phyloP scores from a whole-genome alignment of 2,113 vertebrate genomes.

The Lasiurus cinereus region DNA sequence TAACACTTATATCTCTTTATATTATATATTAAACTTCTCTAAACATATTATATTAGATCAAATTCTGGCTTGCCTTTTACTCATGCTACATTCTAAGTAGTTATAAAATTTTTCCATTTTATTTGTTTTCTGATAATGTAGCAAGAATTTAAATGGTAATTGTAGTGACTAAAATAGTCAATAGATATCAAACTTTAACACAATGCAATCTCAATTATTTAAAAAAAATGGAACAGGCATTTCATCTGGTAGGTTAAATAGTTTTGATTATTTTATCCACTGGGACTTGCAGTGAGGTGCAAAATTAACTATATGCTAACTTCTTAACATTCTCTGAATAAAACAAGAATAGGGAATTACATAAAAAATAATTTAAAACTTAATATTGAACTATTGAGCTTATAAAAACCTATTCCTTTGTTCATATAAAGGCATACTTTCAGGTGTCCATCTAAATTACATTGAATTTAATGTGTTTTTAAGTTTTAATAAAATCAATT shows the following conservation, averaged over 20 bases:
- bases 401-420: constrained; percentile 48
- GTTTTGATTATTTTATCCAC: constrained; percentile 49
- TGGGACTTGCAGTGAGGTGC: not conserved
- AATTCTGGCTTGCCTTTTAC: constrained; percentile 21
- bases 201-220: constrained; percentile 37
- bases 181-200: constrained; percentile 49
- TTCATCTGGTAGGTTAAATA: constrained; percentile 28
- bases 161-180: constrained; percentile 15
- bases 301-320: constrained; percentile 33
- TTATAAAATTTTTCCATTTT: not conserved
- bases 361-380: constrained; percentile 71
- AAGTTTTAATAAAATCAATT: constrained; percentile 50
- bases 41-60: not conserved
- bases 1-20: not conserved
- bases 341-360: constrained; percentile 18
- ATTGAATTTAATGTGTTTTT: constrained; percentile 56
- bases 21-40: not conserved
- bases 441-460: not conserved
- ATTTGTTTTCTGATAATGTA: constrained; percentile 47
- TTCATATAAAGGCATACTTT: constrained; percentile 47
- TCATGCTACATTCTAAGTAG: not conserved
- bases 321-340: constrained; percentile 42
- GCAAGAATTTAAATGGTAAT: constrained; percentile 14
- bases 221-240: constrained; percentile 5
- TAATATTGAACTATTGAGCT: constrained; percentile 1